phyloP scores from a whole-genome alignment of 2,797 vertebrate species.

The Anguilla anguilla region DNA sequence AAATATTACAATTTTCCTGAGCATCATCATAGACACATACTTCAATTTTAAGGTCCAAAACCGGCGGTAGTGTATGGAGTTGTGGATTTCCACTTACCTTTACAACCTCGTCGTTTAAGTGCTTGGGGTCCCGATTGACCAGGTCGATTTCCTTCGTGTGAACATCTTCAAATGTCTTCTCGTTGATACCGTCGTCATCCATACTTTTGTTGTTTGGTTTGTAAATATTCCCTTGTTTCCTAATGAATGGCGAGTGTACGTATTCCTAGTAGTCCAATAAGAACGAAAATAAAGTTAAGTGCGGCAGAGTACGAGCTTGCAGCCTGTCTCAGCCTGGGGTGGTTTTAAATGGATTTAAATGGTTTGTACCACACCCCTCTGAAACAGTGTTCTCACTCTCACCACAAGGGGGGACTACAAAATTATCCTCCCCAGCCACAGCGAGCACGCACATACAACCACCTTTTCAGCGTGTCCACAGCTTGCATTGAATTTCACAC shows the following conservation, averaged over 20 bases:
- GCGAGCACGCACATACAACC: not conserved
- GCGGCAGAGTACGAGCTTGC: conserved; percentile 56
- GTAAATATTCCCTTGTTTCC: conserved; percentile 98
- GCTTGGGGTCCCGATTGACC: conserved; percentile 94
- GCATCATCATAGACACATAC: not conserved
- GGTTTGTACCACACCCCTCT: conserved; percentile 80
- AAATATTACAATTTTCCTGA: not conserved
- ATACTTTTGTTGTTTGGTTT: conserved; percentile 97
- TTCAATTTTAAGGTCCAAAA: not conserved
- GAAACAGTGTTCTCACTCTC: conserved; percentile 39
- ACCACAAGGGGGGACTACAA: conserved; percentile 77
- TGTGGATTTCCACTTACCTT: conserved; percentile 79
- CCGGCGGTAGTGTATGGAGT: not conserved
- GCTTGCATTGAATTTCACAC: conserved; percentile 71
- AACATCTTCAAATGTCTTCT: conserved; percentile 87
- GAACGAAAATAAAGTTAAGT: conserved; percentile 42
- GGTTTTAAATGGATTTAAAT: conserved; percentile 74
- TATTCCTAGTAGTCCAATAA: conserved; percentile 77
- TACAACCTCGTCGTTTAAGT: conserved; percentile 92
- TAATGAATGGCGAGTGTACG: conserved; percentile 85
- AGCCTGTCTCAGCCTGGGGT: conserved; percentile 70
- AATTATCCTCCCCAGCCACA: not conserved
- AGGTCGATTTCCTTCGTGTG: conserved; percentile 98
- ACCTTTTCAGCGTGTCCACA: conserved; percentile 73
- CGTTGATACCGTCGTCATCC: conserved; percentile 88